Conservation (phyloP, 2,888 invertebrate species). For the Atherix ibis region DNA sequence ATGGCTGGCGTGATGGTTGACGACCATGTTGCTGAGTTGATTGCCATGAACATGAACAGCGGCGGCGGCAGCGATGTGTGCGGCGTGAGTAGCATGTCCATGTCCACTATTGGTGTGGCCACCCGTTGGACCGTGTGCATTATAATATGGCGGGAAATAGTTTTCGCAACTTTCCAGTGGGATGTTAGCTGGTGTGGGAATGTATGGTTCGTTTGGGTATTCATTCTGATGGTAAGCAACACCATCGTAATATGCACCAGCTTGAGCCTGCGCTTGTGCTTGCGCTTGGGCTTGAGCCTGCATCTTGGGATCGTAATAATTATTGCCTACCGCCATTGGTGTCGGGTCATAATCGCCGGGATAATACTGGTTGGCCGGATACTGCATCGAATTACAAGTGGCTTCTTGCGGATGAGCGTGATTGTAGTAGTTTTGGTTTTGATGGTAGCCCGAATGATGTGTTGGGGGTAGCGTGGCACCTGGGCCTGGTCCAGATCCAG, state of each 20-base stretch:
- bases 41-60: constrained; percentile 12
- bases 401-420: constrained; percentile 20
- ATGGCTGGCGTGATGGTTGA: constrained; percentile 15
- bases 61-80: too few relatives aligned
- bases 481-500: too few relatives aligned
- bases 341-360: constrained; percentile 20
- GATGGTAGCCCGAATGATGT: constrained; percentile 19
- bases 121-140: constrained; percentile 11
- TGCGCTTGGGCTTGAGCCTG: too few relatives aligned
- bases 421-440: constrained; percentile 24
- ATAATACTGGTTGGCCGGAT: constrained; percentile 18
- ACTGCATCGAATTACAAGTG: constrained; percentile 14
- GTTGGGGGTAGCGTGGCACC: too few relatives aligned
- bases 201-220: constrained; percentile 10
- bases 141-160: constrained; percentile 15
- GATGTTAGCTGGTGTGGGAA: constrained; percentile 10
- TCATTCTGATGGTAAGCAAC: constrained; percentile 14
- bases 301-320: constrained; percentile 25
- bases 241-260: constrained; percentile 25
- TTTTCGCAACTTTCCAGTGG: constrained; percentile 13
- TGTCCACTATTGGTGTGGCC: constrained; percentile 10
- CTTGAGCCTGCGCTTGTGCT: too few relatives aligned
- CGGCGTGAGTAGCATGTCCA: constrained; percentile 1
- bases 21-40: constrained; percentile 15
- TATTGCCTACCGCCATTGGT: constrained; percentile 19